phyloP scores from a whole-genome alignment of 2,113 vertebrate genomes.

The Balaenoptera acutorostrata region DNA sequence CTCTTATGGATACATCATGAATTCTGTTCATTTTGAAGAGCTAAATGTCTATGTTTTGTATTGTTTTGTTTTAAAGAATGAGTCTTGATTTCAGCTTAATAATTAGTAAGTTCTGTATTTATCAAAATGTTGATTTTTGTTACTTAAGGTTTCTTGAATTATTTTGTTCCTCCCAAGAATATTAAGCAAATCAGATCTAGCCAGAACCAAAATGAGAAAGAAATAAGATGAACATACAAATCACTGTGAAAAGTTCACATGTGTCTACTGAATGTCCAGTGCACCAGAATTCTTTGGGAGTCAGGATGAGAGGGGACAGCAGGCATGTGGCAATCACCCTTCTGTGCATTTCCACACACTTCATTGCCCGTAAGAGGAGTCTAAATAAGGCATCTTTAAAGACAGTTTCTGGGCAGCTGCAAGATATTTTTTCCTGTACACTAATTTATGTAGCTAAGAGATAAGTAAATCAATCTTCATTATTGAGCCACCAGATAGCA shows the following conservation, averaged over 20 bases:
- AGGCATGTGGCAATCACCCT: too few species aligned
- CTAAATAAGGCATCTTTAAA: background rate
- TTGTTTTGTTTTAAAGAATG: background rate
- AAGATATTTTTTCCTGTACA: background rate
- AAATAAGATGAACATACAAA: too few species aligned
- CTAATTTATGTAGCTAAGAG: conserved; percentile 3
- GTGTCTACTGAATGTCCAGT: too few species aligned
- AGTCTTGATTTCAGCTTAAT: background rate
- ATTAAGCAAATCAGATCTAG: background rate
- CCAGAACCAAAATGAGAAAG: background rate
- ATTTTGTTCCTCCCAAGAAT: background rate
- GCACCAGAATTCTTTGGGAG: background rate
- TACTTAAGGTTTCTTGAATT: background rate
- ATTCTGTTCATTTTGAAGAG: background rate
- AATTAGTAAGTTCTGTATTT: background rate
- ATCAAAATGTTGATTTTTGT: background rate
- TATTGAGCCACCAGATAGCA: conserved; percentile 7
- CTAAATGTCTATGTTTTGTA: background rate
- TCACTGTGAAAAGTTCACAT: too few species aligned
- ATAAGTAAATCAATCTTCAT: conserved; percentile 40
- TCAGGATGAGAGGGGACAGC: too few species aligned
- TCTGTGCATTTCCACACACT: background rate
- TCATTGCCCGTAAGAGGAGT: background rate
- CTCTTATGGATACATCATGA: background rate
- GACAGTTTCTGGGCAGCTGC: background rate